These are phyloP conservation scores for Drosophila siamana DNA, from an alignment of 2,888 invertebrate species.

Conservation along the genomic window DNA sequence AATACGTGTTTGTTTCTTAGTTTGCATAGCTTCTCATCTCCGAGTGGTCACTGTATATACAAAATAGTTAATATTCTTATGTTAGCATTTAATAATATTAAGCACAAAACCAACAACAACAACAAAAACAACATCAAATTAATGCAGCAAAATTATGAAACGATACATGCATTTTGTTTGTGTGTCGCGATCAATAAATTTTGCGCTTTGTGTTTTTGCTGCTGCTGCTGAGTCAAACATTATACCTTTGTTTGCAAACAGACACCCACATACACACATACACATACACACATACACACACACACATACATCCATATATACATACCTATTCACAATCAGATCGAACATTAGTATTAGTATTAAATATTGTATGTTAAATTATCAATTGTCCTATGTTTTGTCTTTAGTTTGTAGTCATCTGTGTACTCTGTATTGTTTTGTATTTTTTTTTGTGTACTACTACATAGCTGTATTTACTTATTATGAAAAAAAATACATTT, in stretches of 20 bases:
- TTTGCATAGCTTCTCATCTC: neutral
- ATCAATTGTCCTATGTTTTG: conserved; percentile 12
- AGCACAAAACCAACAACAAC: conserved; percentile 31
- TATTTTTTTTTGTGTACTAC: conserved; percentile 30
- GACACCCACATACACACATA: no score
- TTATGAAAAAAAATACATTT: conserved; percentile 7
- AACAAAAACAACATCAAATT: conserved; percentile 11
- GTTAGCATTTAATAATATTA: conserved; percentile 50
- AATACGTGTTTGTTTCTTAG: neutral
- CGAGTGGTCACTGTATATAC: conserved; percentile 12
- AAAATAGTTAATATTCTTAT: conserved; percentile 38
- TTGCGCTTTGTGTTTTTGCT: conserved; percentile 50
- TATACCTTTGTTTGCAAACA: conserved; percentile 40
- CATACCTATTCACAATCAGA: conserved; percentile 22
- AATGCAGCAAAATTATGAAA: neutral
- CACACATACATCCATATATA: conserved; percentile 2
- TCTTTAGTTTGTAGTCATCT: conserved; percentile 35
- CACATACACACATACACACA: conserved; percentile 15
- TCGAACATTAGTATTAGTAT: conserved; percentile 42
- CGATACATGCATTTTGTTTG: conserved; percentile 13
- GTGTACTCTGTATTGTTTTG: conserved; percentile 30
- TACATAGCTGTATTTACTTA: conserved; percentile 31
- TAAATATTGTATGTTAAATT: conserved; percentile 31
- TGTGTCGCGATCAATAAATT: conserved; percentile 2
- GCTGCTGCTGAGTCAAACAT: conserved; percentile 28